phyloP scores from a whole-genome alignment of 92 coral and sea anemone species.

The Umimayanthus chanpuru region DNA sequence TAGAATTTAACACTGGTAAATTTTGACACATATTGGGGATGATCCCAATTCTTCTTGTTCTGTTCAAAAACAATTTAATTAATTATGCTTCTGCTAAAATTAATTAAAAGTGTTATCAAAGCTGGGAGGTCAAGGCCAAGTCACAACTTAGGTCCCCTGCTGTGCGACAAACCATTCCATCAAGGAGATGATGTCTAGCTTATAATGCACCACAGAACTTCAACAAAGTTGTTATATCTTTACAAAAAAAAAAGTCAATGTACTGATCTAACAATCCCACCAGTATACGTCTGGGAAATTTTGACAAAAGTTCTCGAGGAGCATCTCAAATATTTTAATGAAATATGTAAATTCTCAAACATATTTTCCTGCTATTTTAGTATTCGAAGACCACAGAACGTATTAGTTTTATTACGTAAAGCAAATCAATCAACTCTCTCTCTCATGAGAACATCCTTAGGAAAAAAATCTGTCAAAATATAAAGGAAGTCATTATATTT shows the following conservation, averaged over 20 bases:
- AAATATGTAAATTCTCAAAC: constrained; percentile 12
- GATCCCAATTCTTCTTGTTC: no score
- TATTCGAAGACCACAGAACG: not conserved
- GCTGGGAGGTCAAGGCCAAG: not conserved
- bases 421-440: not conserved
- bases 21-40: no score
- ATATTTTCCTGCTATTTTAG: not conserved
- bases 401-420: not conserved
- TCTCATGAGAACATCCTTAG: not conserved
- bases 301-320: constrained; percentile 10
- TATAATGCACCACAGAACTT: not conserved
- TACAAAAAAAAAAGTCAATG: no score
- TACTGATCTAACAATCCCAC: not conserved
- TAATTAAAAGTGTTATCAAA: not conserved
- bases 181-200: not conserved
- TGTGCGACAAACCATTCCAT: not conserved
- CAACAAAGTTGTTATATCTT: no score
- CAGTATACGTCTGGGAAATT: not conserved
- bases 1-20: no score
- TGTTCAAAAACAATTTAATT: no score
- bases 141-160: not conserved
- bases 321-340: not conserved
- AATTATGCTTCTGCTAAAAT: no score
- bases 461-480: not conserved
- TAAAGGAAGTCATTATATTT: not conserved